Evolutionary conservation across 2,888 invertebrate species (phyloP).

Genomic region (Leptinotarsa tumamoca): DNA sequence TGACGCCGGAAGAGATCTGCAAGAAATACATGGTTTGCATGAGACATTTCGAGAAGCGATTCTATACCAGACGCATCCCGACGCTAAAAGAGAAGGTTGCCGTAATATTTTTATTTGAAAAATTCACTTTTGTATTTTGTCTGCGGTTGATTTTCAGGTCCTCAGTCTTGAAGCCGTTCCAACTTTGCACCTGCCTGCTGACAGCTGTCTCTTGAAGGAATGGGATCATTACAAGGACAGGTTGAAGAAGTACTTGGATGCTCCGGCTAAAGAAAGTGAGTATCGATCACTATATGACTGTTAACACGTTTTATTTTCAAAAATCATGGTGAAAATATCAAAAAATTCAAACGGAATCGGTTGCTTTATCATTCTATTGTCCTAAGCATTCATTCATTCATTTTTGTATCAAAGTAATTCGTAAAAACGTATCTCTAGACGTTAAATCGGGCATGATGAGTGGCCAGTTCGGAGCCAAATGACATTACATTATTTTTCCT

Average conservation of each 20-base stretch:
- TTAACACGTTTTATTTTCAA: too few relatives aligned
- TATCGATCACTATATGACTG: background rate
- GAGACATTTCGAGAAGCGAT: conserved; percentile 23
- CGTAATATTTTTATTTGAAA: background rate
- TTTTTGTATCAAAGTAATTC: too few relatives aligned
- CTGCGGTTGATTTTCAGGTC: background rate
- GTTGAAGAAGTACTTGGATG: background rate
- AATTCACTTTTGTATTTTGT: background rate
- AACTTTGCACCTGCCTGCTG: conserved; percentile 9
- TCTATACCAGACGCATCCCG: background rate
- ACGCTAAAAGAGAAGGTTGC: background rate
- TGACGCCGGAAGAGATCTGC: conserved; percentile 4
- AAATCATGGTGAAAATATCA: too few relatives aligned
- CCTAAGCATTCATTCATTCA: too few relatives aligned
- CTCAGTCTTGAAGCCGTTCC: conserved; percentile 14
- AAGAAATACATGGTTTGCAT: conserved; percentile 20
- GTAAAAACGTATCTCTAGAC: too few relatives aligned
- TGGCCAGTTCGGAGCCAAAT: too few relatives aligned
- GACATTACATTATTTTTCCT: too few relatives aligned
- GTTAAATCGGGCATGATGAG: too few relatives aligned
- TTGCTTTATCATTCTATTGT: too few relatives aligned
- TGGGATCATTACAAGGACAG: conserved; percentile 5
- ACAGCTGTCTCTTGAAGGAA: conserved; percentile 13
- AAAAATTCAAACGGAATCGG: too few relatives aligned
- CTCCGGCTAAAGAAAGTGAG: background rate